Evolutionary conservation across 2,888 invertebrate species (phyloP), one percentile per base, ranked within the genome.

Genomic region (Archaeoteleia sp.): DNA sequence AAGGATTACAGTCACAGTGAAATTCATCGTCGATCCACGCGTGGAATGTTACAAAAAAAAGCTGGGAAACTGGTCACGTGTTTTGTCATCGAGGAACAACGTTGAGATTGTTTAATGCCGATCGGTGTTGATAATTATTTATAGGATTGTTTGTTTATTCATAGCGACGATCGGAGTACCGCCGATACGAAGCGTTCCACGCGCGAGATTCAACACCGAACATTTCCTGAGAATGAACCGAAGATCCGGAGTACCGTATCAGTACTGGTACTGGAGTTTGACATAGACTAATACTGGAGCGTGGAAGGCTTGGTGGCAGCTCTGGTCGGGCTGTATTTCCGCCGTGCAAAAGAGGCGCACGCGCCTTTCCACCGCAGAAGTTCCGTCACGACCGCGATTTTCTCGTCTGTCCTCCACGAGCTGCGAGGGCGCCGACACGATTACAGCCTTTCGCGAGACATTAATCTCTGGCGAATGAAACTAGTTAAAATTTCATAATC

Each of bases 211-310:
- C 37, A 35, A 30, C 40, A 20, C 32, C 25, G 34, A 20, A 23
- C 13, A 10, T 30, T 15, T 10, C 17, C 57, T 61, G 54, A 67
- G 66, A 55, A 62, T 72, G 79, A 75, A 74, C 78, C 81, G 79
- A 75, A 78, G 77, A 76, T 78, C 77, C 79, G 79, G 80, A 80
- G 82, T 80, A 79, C 80, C 82, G 81, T 80, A 76, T 77, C 78
- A 80, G 82, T 81, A 82, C 83, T 82, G 82, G 72, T 76, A 74
- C 78, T 71, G 74, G 78, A 78, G 78, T 82, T 82, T 81, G 82
- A 79, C 80, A 79, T 80, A 74, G 78, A 80, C 78, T 79, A 78
- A 76, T 75, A 70, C 70, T 55, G 70, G 68, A 67, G 66, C 67
- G 49, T 74, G 75, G 72, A 75, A 73, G 72, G 75, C 80, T 43